Evolutionary conservation across 1,140 invertebrate species (phyloP), one percentile per base, ranked within the genome.

Genomic region (Alviniconcha marisindica): DNA sequence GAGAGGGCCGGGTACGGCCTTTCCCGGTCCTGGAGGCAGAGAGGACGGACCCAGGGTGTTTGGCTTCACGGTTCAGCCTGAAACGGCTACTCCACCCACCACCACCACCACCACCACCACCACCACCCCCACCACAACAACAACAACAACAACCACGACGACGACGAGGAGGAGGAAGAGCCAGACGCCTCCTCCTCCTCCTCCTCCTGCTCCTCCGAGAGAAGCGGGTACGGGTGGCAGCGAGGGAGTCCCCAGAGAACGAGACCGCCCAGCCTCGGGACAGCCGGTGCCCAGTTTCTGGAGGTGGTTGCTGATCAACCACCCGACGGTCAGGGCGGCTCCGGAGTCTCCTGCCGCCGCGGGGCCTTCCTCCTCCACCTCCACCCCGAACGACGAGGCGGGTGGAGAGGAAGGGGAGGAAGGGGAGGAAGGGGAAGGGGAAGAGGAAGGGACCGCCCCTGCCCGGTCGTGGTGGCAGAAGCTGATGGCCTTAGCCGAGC

Each of bases 61-160:
- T n/a, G n/a, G n/a, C n/a, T n/a, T n/a, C n/a, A n/a, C n/a, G n/a
- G n/a, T n/a, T n/a, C 56, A 66, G 21, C 63, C 73, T 73, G 10
- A 7, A n/a, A 84, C 42, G 44, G 76, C 40, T 18, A 51, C 51
- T 24, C 40, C 69, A 42, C 33, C 66, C 33, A 38, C n/a, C n/a
- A 38, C 33, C 42, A 73, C 83, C 66, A 54, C 66, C 78, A 54
- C 73, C n/a, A 18, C 81, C 21, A 48, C 74, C 42, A 78, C 74
- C 28, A 66, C 76, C 48, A 33, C 74, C 42, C 15, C 48, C 40
- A n/a, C 51, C 36, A 69, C 63, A n/a, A n/a, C n/a, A n/a, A n/a
- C n/a, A n/a, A n/a, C n/a, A n/a, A n/a, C n/a, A n/a, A n/a, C n/a
- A 44, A 54, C 42, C 38, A 71, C 56, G 7, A 38, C 31, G 42